Base-by-base conservation (phyloP, 2,797 vertebrate genomes). In the Sphaeramia orbicularis region DNA sequence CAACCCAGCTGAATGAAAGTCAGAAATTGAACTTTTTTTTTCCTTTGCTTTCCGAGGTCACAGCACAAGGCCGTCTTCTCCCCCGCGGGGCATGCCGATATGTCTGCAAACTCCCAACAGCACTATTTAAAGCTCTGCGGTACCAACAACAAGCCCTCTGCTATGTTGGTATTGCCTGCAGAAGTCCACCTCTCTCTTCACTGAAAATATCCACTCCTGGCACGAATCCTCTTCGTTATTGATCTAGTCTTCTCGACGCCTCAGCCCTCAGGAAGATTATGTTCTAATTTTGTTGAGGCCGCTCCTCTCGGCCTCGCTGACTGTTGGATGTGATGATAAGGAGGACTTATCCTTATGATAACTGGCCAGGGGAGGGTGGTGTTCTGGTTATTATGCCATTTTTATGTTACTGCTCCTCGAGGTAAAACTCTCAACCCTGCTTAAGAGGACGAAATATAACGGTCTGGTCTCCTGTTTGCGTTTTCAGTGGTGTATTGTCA, bases 181-280 rank as follows among this genome's bases (percentile, higher is more conserved):
- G 67, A 80, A 59, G 65, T 82, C 79, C 38, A 57, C 63, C 74
- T 78, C 71, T 58, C 51, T 71, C 63, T 82, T 58, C 57, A 76
- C 50, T 59, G 59, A 64, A 83, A 81, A 79, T 60, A 82, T 74
- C 74, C 68, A 51, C 67, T 80, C 49, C 51, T 78, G 77, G 68
- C 75, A 64, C 7, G 56, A 71, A 62, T 65, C 69, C 55, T 59
- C 56, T 14, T 27, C 37, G 35, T 79, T 87, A 90, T 90, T 71
- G 87, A 92, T 91, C 88, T 21, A 32, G 64, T 76, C 66, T 78
- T 61, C 48, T 86, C 18, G 21, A 70, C 42, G 41, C 73, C 58
- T 70, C 32, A 1, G 69, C 76, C 74, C 68, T 64, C 10, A 10
- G 80, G 77, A 73, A 77, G 82, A 87, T 81, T 74, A 77, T 47